Evolutionary conservation across 2,888 invertebrate genomes (phyloP), one percentile per base, ranked within the genome.

Genomic region (Lochmaea crataegi): DNA sequence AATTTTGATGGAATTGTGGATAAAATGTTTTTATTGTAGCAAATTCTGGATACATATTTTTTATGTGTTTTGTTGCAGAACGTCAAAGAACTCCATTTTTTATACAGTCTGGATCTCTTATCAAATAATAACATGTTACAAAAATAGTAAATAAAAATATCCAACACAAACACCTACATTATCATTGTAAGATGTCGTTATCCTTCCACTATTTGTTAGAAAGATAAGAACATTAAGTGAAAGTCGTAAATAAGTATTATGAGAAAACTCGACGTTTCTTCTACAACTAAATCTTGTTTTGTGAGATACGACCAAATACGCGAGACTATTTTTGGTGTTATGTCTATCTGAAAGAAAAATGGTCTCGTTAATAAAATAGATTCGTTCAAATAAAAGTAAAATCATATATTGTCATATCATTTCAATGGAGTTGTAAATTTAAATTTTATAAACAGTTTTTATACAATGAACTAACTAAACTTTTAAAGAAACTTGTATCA

Each of bases 161-260:
- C 58, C 14, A 58, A 58, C 22, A 26, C 58, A 26, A 58, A 58
- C 32, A 32, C 32, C n/a, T 58, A 58, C 12, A 58, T 32, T 32
- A 58, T 58, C 18, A 53, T 53, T 53, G 53, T 53, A 53, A 53
- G 53, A 58, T 58, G 32, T 32, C 58, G 14, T 14, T 38, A 26
- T 58, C 9, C 12, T 64, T 45, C 48, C 42, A 2, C 53, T 26
- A 32, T 65, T 65, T 51, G 32, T 65, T 51, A 65, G 14, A n/a
- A 65, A 53, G 65, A 65, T 65, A 65, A 65, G 53, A 45, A 32
- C 58, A 38, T 48, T 18, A 22, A 38, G 26, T 53, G 53, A 51
- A 51, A 51, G 65, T 14, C 16, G 64, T 64, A 64, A 65, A 65
- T 65, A 65, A 65, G 53, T 53, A 16, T 65, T 65, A 65, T 65